Base-by-base conservation (phyloP, 2,113 vertebrate species). In the Melospiza melodia region DNA sequence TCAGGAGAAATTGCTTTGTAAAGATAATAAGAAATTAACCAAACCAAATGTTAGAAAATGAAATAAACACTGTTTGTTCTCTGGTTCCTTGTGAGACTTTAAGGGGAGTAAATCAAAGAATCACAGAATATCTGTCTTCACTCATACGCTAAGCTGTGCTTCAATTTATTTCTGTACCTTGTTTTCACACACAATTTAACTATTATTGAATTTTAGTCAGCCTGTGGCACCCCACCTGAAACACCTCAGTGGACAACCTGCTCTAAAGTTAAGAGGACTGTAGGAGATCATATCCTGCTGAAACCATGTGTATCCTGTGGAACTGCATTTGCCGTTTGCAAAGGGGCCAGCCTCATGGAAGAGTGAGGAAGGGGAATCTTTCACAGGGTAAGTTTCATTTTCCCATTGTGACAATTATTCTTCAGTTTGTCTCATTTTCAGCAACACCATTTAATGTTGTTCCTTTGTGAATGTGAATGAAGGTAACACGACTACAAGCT, bases 401-500 rank as follows among this genome's bases (percentile, higher is more conserved):
- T 71, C 43, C 20, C 30, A 3, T 73, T 2, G 4, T 2, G 2
- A 22, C 48, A 3, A 15, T 62, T 73, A 17, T 23, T 62, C 63
- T 23, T 62, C 63, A 9, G 14, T 75, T 79, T 39, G 5, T 44
- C n/a, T 49, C 12, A 21, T 69, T 86, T 68, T 28, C 69, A 68
- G 57, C 27, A 72, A n/a, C 35, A 39, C 18, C 57, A 58, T 37
- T 52, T 35, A 13, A 48, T 12, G 12, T 22, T 90, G 12, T 25
- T 68, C 15, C 35, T 68, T 35, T 7, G 19, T 20, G 18, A 79
- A 35, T 20, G 13, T 0, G 16, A 59, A 35, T 6, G 16, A 41
- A 49, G 16, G 9, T 25, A 8, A 28, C 15, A 35, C 0, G 0
- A 65, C 10, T 27, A 41, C 1, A 24, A 62, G 10, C 9, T 44